phyloP scores from a whole-genome alignment of 2,113 vertebrate species.

The Tinamus guttatus region DNA sequence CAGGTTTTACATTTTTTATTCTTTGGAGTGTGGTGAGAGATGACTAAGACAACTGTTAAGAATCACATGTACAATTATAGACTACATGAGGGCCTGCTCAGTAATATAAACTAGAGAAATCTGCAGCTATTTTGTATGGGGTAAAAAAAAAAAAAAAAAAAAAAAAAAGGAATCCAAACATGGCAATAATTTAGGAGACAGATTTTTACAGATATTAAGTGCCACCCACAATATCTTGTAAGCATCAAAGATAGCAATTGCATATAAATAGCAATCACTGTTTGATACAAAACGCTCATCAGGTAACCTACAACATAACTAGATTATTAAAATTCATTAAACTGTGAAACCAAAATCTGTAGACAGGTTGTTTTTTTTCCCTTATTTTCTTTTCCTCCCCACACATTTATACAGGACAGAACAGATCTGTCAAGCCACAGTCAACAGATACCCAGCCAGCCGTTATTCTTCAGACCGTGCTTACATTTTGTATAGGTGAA shows the following conservation, averaged over 20 bases:
- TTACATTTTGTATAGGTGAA: not conserved
- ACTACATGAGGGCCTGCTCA: not conserved
- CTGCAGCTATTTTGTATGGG: not conserved
- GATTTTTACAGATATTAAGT: not conserved
- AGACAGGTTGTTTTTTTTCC: not conserved
- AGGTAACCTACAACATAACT: not conserved
- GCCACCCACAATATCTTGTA: not conserved
- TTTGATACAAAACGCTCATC: not conserved
- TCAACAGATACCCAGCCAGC: not conserved
- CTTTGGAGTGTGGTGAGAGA: constrained; percentile 1
- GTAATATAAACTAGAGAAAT: not conserved
- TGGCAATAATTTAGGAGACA: not conserved
- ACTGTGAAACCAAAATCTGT: not conserved
- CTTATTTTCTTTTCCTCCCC: no score
- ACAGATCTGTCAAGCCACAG: not conserved
- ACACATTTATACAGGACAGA: not conserved
- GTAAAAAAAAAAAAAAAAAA: no score
- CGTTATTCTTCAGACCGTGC: not conserved
- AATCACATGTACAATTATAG: not conserved
- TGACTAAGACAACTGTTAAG: constrained; percentile 45
- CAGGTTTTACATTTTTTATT: not conserved
- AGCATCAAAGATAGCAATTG: not conserved
- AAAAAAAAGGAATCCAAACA: not conserved
- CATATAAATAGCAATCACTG: not conserved
- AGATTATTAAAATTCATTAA: not conserved